Evolutionary conservation across 2,888 invertebrate species (phyloP).

Genomic region (Phorcus lineatus): DNA sequence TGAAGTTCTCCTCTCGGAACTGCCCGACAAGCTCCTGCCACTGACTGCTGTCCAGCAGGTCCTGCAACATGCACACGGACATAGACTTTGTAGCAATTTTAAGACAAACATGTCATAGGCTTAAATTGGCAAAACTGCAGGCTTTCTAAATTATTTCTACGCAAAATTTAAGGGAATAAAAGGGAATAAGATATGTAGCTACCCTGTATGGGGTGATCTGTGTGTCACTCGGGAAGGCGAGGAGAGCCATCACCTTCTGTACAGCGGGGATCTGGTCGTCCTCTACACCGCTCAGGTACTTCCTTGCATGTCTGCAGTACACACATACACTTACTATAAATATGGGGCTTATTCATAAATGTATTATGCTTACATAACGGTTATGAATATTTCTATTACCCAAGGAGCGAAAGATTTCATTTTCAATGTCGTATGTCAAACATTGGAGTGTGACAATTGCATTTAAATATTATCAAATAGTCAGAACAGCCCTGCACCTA

Average conservation of each 20-base stretch:
- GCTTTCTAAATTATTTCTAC: too few relatives aligned
- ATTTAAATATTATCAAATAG: too few relatives aligned
- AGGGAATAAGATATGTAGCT: not conserved
- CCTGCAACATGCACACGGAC: constrained; percentile 57
- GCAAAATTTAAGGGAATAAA: too few relatives aligned
- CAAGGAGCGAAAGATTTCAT: too few relatives aligned
- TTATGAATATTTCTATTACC: too few relatives aligned
- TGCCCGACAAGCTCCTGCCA: constrained; percentile 91
- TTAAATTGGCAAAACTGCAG: too few relatives aligned
- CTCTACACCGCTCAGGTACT: constrained; percentile 91
- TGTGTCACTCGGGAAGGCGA: constrained; percentile 82
- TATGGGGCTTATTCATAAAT: too few relatives aligned
- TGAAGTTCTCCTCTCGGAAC: constrained; percentile 95
- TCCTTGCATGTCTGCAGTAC: constrained; percentile 86
- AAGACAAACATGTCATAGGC: too few relatives aligned
- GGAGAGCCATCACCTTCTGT: constrained; percentile 94
- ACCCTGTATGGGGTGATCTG: constrained; percentile 68
- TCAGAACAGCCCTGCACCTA: too few relatives aligned
- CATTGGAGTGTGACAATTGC: too few relatives aligned
- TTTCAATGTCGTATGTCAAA: too few relatives aligned
- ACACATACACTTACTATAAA: not conserved
- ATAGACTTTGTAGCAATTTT: not conserved
- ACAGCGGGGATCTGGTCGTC: constrained; percentile 91
- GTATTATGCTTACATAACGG: too few relatives aligned
- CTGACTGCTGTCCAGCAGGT: constrained; percentile 80